These are phyloP conservation scores for Clistopyga incitator DNA, from an alignment of 2,888 invertebrate genomes.

Conservation along the genomic window DNA sequence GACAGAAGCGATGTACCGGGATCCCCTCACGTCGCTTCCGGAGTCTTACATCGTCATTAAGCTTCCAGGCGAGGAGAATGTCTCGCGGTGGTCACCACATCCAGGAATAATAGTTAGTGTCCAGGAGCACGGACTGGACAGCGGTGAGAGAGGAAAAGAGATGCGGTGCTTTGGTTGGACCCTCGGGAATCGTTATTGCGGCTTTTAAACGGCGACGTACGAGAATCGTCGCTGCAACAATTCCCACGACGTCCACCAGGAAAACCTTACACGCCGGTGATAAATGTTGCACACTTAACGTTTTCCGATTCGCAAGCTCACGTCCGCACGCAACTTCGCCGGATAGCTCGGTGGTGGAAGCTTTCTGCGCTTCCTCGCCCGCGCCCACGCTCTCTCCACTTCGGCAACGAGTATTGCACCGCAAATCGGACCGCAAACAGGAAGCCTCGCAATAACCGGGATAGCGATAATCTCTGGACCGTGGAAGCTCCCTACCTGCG, in stretches of 20 bases:
- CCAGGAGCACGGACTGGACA: slow-evolving; percentile 23
- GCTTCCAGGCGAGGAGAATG: slow-evolving; percentile 53
- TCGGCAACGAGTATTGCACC: slow-evolving; percentile 28
- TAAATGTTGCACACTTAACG: slow-evolving; percentile 58
- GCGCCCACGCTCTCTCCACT: background rate
- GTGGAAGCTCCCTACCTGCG: background rate
- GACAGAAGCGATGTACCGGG: slow-evolving; percentile 33
- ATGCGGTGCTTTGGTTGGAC: slow-evolving; percentile 23
- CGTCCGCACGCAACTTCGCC: background rate
- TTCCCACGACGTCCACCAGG: slow-evolving; percentile 3
- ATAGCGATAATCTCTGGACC: slow-evolving; percentile 39
- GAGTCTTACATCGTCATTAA: slow-evolving; percentile 66
- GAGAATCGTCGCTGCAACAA: slow-evolving; percentile 40
- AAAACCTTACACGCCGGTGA: slow-evolving; percentile 40
- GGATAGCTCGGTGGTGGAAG: background rate
- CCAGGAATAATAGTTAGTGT: slow-evolving; percentile 55
- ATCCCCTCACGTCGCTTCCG: slow-evolving; percentile 45
- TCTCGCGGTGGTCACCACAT: slow-evolving; percentile 50
- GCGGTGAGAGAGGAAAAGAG: background rate
- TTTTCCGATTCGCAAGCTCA: slow-evolving; percentile 55
- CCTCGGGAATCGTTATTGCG: slow-evolving; percentile 55
- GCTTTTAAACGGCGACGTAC: slow-evolving; percentile 52
- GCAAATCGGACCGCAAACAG: slow-evolving; percentile 47
- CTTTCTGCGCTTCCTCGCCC: background rate
- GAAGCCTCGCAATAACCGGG: slow-evolving; percentile 35